These are phyloP conservation scores for Scaptomyza caliginosa DNA, from an alignment of 2,888 invertebrate species.

Conservation along the genomic window DNA sequence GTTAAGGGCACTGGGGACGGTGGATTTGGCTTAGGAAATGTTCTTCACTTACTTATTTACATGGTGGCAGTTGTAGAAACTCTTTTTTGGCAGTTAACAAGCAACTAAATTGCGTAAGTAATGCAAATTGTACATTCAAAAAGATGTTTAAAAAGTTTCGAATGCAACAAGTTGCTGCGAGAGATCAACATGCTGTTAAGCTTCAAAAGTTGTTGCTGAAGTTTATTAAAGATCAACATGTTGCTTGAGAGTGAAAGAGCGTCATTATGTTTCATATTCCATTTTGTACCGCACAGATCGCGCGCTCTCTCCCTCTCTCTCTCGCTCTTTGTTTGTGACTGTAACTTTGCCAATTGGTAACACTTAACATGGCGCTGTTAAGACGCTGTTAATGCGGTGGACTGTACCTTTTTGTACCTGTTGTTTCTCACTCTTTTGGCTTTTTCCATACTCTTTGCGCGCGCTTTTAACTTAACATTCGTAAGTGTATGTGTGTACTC, in stretches of 20 bases:
- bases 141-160: constrained; percentile 13
- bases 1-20: constrained; percentile 44
- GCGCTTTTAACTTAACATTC: constrained; percentile 60
- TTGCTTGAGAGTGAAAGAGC: constrained; percentile 4
- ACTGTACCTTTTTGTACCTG: constrained; percentile 76
- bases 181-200: constrained; percentile 3
- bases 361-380: constrained; percentile 36
- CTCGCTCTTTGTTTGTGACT: background rate
- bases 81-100: constrained; percentile 43
- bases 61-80: constrained; percentile 21
- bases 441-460: constrained; percentile 72
- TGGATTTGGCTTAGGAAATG: too few relatives aligned
- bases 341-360: constrained; percentile 18
- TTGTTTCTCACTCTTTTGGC: constrained; percentile 56
- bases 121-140: constrained; percentile 22
- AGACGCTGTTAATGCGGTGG: constrained; percentile 35
- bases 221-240: background rate
- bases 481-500: constrained; percentile 10
- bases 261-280: constrained; percentile 8
- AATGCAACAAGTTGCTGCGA: constrained; percentile 31
- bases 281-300: background rate
- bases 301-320: background rate
- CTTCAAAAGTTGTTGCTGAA: background rate
- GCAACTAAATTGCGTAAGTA: constrained; percentile 33
- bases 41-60: constrained; percentile 29